Evolutionary conservation across 1,140 invertebrate genomes (phyloP).

Genomic region (Ridgeia piscesae): DNA sequence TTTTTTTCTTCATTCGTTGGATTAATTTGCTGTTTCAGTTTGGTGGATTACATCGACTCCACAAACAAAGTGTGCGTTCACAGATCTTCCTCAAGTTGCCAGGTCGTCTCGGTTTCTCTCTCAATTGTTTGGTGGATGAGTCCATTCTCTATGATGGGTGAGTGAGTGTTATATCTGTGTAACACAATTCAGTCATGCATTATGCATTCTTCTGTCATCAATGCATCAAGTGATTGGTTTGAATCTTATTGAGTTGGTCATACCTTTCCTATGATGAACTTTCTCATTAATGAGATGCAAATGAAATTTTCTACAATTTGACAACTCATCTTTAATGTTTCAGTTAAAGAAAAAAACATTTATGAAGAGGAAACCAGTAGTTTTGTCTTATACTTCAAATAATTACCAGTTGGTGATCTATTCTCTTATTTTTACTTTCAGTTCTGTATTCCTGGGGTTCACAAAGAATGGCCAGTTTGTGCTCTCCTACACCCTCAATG

Average conservation of each 20-base stretch:
- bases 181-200: neutral
- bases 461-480: constrained; percentile 90
- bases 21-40: constrained; percentile 27
- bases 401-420: neutral
- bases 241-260: too few species aligned
- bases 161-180: constrained; percentile 37
- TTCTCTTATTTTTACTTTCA: constrained; percentile 45
- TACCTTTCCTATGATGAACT: too few species aligned
- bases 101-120: constrained; percentile 52
- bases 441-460: constrained; percentile 89
- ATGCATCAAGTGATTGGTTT: too few species aligned
- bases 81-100: constrained; percentile 54
- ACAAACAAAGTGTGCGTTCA: constrained; percentile 27
- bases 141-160: constrained; percentile 57
- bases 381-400: neutral
- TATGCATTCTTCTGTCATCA: neutral
- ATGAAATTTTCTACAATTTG: neutral
- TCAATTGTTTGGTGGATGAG: constrained; percentile 50
- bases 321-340: constrained; percentile 15
- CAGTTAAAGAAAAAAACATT: too few species aligned
- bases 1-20: neutral
- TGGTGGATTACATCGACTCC: constrained; percentile 32
- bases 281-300: constrained; percentile 6
- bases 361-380: too few species aligned
- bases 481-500: constrained; percentile 78